Evolutionary conservation across 2,113 vertebrate genomes (phyloP), one percentile per base, ranked within the genome.

Genomic region (Silurus asotus): DNA sequence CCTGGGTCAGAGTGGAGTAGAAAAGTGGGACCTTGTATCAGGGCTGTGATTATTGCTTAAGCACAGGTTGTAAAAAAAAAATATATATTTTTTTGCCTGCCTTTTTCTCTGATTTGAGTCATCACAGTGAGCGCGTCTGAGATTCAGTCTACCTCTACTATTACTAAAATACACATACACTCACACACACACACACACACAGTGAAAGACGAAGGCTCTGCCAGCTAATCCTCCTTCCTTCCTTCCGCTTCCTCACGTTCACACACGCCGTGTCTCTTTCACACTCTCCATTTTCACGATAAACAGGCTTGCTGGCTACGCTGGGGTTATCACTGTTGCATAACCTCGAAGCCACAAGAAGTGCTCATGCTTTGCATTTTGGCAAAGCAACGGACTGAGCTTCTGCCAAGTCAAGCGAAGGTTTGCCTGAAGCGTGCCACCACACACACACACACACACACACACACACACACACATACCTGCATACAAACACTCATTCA

Each of bases 341-440:
- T 90, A 87, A 93, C 85, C n/a, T 37, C 19, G 67, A 88, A 64
- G 86, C 82, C 69, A 55, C 82, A 81, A 88, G 65, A 87, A 91
- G 84, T 90, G 75, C 88, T 87, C 79, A 49, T 56, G 82, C 20
- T 65, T 64, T 90, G 89, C 79, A 76, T 14, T 92, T 92, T 93
- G 92, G 89, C 90, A 92, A 88, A 81, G 87, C 70, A 78, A 8
- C n/a, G 17, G 1, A 6, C 74, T 85, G 86, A 90, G 82, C 14
- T 64, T 45, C 82, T 51, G 93, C 93, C 92, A 93, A 92, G 89
- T 91, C 89, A 92, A 65, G 91, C 89, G 89, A 91, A 90, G 92
- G 92, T 93, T 91, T 87, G 82, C 83, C 83, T 25, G 88, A 89
- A 77, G 53, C 20, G 84, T 93, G 91, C 86, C 86, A 82, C 82